Evolutionary conservation across 2,797 vertebrate genomes (phyloP).

Genomic region (Hoplostethus mediterraneus): DNA sequence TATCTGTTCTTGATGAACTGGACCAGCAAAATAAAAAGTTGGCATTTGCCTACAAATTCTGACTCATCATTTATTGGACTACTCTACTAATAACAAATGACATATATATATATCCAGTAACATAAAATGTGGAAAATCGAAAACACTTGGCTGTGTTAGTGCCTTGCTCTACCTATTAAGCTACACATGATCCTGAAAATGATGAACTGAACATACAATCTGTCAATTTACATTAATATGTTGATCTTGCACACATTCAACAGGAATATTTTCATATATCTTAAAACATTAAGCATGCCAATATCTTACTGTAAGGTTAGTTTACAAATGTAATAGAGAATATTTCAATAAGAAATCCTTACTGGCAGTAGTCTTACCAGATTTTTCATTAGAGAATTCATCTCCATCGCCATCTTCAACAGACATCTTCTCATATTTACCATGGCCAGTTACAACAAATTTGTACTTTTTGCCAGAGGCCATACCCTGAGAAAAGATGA

Average conservation of each 20-base stretch:
- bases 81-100: background rate
- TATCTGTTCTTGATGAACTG: constrained; percentile 6
- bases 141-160: no score
- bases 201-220: no score
- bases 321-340: background rate
- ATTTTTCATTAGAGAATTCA: constrained; percentile 64
- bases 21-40: constrained; percentile 28
- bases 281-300: background rate
- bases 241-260: no score
- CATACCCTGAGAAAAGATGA: constrained; percentile 74
- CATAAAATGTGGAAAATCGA: no score
- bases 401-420: constrained; percentile 74
- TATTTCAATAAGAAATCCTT: background rate
- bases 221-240: no score
- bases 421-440: constrained; percentile 94
- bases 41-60: background rate
- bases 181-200: no score
- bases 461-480: constrained; percentile 90
- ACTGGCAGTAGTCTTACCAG: constrained; percentile 62
- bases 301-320: background rate
- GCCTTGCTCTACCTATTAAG: no score
- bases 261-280: no score
- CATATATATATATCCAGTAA: background rate
- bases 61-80: constrained; percentile 7
- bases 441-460: constrained; percentile 93